Conservation (phyloP, 2,888 invertebrate species). For the Drosophila tanythrix region DNA sequence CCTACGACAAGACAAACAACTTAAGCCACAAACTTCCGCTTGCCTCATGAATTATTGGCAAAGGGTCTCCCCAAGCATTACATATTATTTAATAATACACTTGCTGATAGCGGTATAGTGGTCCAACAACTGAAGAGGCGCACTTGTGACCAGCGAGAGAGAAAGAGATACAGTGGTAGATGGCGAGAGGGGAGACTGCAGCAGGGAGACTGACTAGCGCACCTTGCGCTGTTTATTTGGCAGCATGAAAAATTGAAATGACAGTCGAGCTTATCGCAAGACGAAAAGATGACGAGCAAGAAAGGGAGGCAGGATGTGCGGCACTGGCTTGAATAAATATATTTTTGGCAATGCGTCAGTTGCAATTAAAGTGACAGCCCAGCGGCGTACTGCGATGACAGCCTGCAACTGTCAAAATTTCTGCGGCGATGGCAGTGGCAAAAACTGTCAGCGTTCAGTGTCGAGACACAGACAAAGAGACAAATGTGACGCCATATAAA, state of each 20-base stretch:
- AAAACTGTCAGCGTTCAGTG: constrained; percentile 73
- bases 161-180: not conserved
- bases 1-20: constrained; percentile 58
- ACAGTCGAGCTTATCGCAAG: constrained; percentile 70
- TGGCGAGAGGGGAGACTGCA: not conserved
- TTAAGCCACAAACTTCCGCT: constrained; percentile 65
- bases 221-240: constrained; percentile 67
- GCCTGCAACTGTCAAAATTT: constrained; percentile 66
- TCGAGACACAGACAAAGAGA: constrained; percentile 68
- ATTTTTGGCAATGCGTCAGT: constrained; percentile 78
- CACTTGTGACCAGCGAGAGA: not conserved
- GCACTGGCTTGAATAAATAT: constrained; percentile 21
- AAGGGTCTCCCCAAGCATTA: constrained; percentile 38
- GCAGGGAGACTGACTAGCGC: constrained; percentile 40
- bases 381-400: constrained; percentile 48
- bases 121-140: constrained; percentile 12
- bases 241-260: constrained; percentile 72
- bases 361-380: constrained; percentile 76
- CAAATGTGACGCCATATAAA: constrained; percentile 81
- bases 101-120: constrained; percentile 28
- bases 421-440: constrained; percentile 63
- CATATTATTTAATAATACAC: constrained; percentile 74
- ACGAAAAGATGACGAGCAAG: constrained; percentile 10
- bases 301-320: constrained; percentile 21
- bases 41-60: constrained; percentile 41